phyloP scores from a whole-genome alignment of 2,888 invertebrate genomes.

The Lepidocyrtinus sp. region DNA sequence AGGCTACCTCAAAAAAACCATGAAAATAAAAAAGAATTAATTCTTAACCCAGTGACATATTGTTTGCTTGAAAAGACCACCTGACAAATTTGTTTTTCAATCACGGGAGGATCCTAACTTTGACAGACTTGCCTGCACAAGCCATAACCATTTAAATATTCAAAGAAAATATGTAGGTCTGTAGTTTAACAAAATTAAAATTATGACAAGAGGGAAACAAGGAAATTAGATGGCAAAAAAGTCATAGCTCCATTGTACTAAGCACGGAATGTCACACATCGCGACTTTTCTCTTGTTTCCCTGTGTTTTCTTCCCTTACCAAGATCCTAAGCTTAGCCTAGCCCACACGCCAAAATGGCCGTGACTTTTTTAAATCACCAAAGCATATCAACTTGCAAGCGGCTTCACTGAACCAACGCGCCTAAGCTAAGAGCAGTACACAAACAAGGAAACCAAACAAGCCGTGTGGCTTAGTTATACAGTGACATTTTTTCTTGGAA shows the following conservation, averaged over 20 bases:
- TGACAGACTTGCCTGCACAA: too few species aligned
- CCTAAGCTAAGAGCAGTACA: too few species aligned
- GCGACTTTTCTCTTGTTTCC: not conserved
- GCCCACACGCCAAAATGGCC: constrained; percentile 46
- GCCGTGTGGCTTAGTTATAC: constrained; percentile 54
- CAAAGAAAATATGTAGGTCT: constrained; percentile 22
- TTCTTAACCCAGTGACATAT: constrained; percentile 51
- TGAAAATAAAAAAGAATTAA: constrained; percentile 12
- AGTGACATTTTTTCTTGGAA: constrained; percentile 58
- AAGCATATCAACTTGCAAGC: constrained; percentile 58
- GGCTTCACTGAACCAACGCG: constrained; percentile 58
- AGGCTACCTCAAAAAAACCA: too few species aligned
- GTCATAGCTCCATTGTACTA: not conserved
- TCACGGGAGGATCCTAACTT: too few species aligned
- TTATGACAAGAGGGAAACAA: constrained; percentile 1
- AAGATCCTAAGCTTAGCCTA: too few species aligned
- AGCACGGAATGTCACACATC: not conserved
- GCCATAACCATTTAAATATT: too few species aligned
- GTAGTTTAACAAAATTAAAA: constrained; percentile 20
- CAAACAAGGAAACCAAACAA: constrained; percentile 41
- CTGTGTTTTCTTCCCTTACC: not conserved
- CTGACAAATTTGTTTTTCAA: constrained; percentile 39
- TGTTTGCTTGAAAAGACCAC: constrained; percentile 41
- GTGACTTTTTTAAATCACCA: constrained; percentile 59
- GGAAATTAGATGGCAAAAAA: constrained; percentile 18